Percentiles rank a stretch among this genome's conserved stretches.
phyloP scores from a whole-genome alignment of 2,888 invertebrate genomes.

The Kryphioiulus occultus region DNA sequence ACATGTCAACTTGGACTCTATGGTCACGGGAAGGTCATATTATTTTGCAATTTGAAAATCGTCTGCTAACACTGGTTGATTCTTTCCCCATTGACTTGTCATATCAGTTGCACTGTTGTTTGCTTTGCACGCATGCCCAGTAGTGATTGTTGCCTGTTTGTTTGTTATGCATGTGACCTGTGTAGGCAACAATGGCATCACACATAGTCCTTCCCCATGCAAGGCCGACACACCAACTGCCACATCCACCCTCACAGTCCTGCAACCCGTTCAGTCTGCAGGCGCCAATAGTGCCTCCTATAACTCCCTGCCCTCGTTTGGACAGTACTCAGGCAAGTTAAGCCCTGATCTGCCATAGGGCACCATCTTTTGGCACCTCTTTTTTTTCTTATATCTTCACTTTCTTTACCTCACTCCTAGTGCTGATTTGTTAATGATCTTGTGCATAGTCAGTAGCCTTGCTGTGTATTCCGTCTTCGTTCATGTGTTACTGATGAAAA shows the following conservation, averaged over 20 bases:
- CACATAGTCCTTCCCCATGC: constrained; percentile 56
- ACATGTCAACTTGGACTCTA: too few relatives aligned
- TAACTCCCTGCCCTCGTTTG: constrained; percentile 71
- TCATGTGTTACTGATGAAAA: too few relatives aligned
- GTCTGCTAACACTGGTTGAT: background rate
- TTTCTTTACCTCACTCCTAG: background rate
- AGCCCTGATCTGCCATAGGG: constrained; percentile 48
- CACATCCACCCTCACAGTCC: constrained; percentile 65
- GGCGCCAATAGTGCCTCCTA: constrained; percentile 63
- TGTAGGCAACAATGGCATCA: constrained; percentile 56
- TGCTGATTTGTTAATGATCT: too few relatives aligned
- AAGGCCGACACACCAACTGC: constrained; percentile 60
- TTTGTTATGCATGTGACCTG: constrained; percentile 47
- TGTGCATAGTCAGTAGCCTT: too few relatives aligned
- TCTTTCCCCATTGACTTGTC: background rate
- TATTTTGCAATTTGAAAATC: too few relatives aligned
- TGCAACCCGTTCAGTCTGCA: constrained; percentile 67
- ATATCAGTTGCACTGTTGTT: constrained; percentile 26
- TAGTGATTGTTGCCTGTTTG: constrained; percentile 49
- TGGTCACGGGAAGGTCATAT: too few relatives aligned
- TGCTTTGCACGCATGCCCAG: constrained; percentile 48
- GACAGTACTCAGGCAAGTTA: constrained; percentile 71
- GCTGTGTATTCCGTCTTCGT: too few relatives aligned
- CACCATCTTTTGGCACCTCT: constrained; percentile 18
- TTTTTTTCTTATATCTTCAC: background rate